phyloP scores from a whole-genome alignment of 1,140 invertebrate genomes.

The Caenorhabditis inopinata region DNA sequence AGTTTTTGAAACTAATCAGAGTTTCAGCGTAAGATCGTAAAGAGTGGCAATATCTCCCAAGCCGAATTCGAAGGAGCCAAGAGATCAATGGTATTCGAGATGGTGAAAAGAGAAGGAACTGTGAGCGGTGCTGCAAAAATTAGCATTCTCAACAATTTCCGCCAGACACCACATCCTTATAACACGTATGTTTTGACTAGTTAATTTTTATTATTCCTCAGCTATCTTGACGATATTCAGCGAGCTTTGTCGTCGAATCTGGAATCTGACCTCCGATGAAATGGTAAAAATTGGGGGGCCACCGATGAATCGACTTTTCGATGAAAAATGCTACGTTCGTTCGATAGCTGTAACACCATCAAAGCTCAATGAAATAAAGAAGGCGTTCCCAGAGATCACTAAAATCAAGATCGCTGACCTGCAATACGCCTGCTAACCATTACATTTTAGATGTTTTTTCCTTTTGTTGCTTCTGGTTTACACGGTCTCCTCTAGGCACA shows the following conservation, averaged over 20 bases:
- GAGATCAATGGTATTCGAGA: slow-evolving; percentile 80
- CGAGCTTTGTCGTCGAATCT: slow-evolving; percentile 42
- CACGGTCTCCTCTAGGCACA: background rate
- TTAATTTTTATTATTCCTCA: too few species aligned
- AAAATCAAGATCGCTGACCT: slow-evolving; percentile 6
- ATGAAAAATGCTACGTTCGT: slow-evolving; percentile 34
- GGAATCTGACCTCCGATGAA: slow-evolving; percentile 43
- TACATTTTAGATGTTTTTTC: background rate
- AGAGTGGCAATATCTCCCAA: slow-evolving; percentile 73
- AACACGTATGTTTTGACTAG: slow-evolving; percentile 71
- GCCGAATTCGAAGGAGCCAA: slow-evolving; percentile 79
- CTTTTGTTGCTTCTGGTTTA: background rate
- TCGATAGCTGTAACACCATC: slow-evolving; percentile 49
- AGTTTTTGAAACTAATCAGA: background rate
- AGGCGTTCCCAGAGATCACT: slow-evolving; percentile 38
- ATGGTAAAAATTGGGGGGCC: slow-evolving; percentile 45
- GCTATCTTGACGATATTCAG: background rate
- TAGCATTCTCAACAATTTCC: slow-evolving; percentile 76
- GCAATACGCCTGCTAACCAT: background rate
- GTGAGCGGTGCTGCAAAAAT: slow-evolving; percentile 75
- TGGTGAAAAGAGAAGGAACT: slow-evolving; percentile 78
- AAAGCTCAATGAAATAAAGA: slow-evolving; percentile 45
- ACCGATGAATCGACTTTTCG: slow-evolving; percentile 37
- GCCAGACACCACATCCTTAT: slow-evolving; percentile 73
- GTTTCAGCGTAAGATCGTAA: slow-evolving; percentile 74